These are phyloP conservation scores for Labeo calbasu DNA, from an alignment of 2,797 vertebrate species.

Conservation along the genomic window DNA sequence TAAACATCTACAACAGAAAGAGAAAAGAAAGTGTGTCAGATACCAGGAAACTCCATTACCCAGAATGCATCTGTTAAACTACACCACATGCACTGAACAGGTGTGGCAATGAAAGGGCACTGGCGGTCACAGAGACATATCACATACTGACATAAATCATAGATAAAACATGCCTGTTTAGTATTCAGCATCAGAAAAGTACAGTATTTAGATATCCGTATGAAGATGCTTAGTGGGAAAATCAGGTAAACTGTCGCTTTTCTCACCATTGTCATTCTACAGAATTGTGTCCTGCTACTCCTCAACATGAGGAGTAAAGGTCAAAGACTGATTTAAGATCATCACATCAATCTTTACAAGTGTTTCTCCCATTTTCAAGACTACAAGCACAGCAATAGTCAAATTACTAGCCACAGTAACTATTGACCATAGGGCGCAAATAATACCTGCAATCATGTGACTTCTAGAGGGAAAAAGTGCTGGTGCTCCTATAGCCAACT, in stretches of 20 bases:
- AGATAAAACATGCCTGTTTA: neutral
- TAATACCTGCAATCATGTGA: neutral
- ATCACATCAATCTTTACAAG: neutral
- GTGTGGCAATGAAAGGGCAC: neutral
- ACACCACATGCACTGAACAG: neutral
- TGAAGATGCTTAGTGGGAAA: neutral
- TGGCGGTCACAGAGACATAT: neutral
- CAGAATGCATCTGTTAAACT: neutral
- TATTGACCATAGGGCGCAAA: neutral
- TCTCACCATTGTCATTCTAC: conserved; percentile 3
- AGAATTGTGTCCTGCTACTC: neutral
- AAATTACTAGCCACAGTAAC: neutral
- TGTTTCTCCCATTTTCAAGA: neutral
- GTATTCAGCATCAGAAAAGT: neutral
- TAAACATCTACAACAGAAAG: conserved; percentile 63
- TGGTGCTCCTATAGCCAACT: neutral
- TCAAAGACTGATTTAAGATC: neutral
- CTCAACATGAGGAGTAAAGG: neutral
- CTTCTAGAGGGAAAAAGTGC: neutral
- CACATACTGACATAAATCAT: neutral
- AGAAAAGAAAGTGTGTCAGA: conserved; percentile 2
- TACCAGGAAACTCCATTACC: neutral
- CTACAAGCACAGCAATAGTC: neutral
- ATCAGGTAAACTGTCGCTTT: neutral
- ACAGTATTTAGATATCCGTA: neutral